Evolutionary conservation across 1,140 invertebrate genomes (phyloP).

Genomic region (Pseudomyrmex flavicornis): DNA sequence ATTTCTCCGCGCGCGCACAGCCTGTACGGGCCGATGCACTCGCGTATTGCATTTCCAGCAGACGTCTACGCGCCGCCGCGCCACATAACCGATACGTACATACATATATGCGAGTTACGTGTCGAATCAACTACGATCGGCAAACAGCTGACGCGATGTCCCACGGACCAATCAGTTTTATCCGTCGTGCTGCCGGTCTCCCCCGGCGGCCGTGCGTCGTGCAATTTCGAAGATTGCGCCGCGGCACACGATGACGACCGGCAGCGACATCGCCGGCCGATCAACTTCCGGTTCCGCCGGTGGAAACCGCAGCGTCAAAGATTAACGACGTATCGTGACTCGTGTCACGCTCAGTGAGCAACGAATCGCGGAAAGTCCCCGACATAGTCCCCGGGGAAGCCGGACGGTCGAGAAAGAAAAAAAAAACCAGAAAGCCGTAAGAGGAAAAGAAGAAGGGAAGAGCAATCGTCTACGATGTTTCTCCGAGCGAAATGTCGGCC

Average conservation of each 20-base stretch:
- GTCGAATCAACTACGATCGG: conserved; percentile 68
- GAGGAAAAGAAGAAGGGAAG: not conserved
- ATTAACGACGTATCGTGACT: conserved; percentile 73
- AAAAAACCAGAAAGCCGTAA: conserved; percentile 39
- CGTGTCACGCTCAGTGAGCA: conserved; percentile 58
- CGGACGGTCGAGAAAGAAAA: conserved; percentile 29
- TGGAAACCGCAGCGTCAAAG: conserved; percentile 64
- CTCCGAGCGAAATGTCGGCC: conserved; percentile 21
- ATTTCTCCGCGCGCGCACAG: conserved; percentile 36
- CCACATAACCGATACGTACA: conserved; percentile 40
- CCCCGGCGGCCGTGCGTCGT: conserved; percentile 54
- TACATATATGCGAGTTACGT: conserved; percentile 60
- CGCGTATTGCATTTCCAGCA: conserved; percentile 53
- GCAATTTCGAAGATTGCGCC: conserved; percentile 80
- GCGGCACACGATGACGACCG: conserved; percentile 66
- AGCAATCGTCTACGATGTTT: conserved; percentile 60
- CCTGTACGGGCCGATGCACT: conserved; percentile 26
- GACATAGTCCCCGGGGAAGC: conserved; percentile 64
- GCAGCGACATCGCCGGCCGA: conserved; percentile 57
- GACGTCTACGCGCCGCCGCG: conserved; percentile 40
- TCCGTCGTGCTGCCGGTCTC: conserved; percentile 5
- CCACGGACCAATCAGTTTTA: conserved; percentile 73
- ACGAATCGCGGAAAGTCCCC: conserved; percentile 55
- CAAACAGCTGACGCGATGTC: conserved; percentile 72
- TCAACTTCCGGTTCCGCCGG: conserved; percentile 67